Percentiles rank a stretch among this genome's conserved stretches.
Conservation (phyloP, 2,797 vertebrate species). For the Lepilemur ruficaudatus region DNA sequence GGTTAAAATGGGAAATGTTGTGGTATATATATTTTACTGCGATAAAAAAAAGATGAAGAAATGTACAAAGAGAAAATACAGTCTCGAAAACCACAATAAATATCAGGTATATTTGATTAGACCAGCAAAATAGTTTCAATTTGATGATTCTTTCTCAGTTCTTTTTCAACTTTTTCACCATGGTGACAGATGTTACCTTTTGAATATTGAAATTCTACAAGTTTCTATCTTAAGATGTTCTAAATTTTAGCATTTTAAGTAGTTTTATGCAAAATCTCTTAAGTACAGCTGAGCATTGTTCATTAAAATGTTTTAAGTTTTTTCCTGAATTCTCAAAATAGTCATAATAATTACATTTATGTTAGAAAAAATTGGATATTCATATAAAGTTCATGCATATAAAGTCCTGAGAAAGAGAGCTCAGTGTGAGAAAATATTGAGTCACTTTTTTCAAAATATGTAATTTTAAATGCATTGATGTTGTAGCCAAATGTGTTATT, state of each 20-base stretch:
- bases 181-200: background rate
- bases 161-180: background rate
- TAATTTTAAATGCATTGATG: background rate
- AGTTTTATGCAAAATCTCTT: background rate
- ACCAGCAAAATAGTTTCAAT: background rate
- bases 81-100: background rate
- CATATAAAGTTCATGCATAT: background rate
- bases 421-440: background rate
- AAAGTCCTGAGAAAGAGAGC: background rate
- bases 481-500: background rate
- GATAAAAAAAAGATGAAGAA: background rate
- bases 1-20: background rate
- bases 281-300: background rate
- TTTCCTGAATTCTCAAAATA: background rate
- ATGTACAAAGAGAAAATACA: background rate
- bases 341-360: background rate
- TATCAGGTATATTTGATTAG: background rate
- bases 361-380: background rate
- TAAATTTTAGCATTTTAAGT: background rate
- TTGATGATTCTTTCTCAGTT: background rate
- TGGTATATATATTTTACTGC: background rate
- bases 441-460: background rate
- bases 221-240: background rate
- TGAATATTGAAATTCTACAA: background rate
- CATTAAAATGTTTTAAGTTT: background rate